Evolutionary conservation across 2,888 invertebrate species (phyloP).

Genomic region (Mystacides longicornis): DNA sequence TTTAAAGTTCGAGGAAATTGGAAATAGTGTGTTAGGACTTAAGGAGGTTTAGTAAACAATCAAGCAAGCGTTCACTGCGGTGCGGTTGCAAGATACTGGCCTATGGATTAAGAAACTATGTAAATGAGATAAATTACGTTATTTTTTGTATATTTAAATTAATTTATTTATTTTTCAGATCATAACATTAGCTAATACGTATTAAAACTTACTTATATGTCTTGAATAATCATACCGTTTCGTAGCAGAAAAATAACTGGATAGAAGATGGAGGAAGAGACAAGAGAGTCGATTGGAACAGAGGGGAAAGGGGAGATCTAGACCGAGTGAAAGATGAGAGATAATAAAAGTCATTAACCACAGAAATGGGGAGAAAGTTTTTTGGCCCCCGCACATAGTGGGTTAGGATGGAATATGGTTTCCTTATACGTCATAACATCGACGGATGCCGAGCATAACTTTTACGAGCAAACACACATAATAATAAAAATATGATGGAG

Average conservation of each 20-base stretch:
- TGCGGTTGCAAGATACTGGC: too few relatives aligned
- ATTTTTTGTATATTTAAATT: too few relatives aligned
- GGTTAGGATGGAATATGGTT: not conserved
- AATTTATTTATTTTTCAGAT: too few relatives aligned
- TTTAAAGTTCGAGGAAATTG: too few relatives aligned
- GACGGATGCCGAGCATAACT: not conserved
- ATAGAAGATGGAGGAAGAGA: not conserved
- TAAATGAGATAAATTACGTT: too few relatives aligned
- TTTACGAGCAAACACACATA: not conserved
- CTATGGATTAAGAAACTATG: too few relatives aligned
- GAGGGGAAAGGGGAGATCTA: not conserved
- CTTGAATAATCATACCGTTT: too few relatives aligned
- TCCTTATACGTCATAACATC: not conserved
- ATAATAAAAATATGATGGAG: not conserved
- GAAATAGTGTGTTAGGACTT: too few relatives aligned
- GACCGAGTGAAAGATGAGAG: not conserved
- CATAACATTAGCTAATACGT: too few relatives aligned
- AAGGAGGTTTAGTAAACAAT: too few relatives aligned
- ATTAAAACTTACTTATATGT: too few relatives aligned
- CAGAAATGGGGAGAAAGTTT: not conserved
- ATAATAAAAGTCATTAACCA: constrained; percentile 1
- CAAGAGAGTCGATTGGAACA: not conserved
- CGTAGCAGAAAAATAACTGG: not conserved
- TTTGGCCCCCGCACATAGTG: not conserved
- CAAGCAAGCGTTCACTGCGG: too few relatives aligned